A percentile compares a stretch with the other conserved stretches of the same genome.
Evolutionary conservation across 2,113 vertebrate genomes (phyloP).

Genomic region (Bambusicola thoracicus): DNA sequence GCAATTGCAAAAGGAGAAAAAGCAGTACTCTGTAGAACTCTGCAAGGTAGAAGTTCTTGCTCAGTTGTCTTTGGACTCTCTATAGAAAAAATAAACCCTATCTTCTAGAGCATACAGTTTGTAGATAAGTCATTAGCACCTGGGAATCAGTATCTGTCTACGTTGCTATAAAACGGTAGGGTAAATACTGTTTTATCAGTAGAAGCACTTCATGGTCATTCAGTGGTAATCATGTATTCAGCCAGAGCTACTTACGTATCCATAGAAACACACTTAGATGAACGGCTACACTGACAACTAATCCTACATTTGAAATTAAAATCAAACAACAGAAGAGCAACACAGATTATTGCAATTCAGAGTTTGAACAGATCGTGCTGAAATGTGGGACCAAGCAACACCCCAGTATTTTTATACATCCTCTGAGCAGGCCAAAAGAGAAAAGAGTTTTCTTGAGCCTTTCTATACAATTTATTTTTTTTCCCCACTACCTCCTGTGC

Average conservation of each 20-base stretch:
- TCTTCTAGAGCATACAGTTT: not conserved
- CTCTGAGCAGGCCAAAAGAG: not conserved
- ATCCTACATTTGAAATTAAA: not conserved
- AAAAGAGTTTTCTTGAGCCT: not conserved
- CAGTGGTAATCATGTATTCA: not conserved
- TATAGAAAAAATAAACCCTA: not conserved
- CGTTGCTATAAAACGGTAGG: not conserved
- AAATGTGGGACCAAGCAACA: not conserved
- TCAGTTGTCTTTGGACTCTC: not conserved
- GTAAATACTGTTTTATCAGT: not conserved
- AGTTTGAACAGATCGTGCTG: not conserved
- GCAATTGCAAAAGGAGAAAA: not conserved
- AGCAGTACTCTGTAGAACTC: accelerated
- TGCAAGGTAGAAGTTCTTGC: not conserved
- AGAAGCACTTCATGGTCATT: not conserved
- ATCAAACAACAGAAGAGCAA: not conserved
- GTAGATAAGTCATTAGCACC: not conserved
- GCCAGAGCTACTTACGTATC: not conserved
- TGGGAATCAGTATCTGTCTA: not conserved
- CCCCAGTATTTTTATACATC: not conserved
- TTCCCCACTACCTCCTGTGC: not conserved
- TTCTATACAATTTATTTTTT: constrained; percentile 28
- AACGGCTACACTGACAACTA: not conserved
- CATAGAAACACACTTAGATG: not conserved
- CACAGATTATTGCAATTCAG: accelerated